Conservation (phyloP, 1,140 invertebrate genomes). For the Drosophila sulfurigaster region DNA sequence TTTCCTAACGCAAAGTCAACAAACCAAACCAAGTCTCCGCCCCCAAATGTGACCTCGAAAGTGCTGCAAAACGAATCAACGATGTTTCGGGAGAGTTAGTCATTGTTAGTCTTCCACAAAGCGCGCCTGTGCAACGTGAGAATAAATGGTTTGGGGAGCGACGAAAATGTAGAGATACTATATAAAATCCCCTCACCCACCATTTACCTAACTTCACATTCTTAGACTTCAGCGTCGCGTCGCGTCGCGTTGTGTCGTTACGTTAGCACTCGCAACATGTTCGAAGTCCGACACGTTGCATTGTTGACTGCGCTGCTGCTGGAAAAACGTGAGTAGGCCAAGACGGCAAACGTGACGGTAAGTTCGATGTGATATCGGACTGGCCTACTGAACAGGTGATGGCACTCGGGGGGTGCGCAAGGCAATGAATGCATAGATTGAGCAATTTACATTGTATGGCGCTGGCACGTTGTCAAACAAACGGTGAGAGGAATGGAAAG, state of each 20-base stretch:
- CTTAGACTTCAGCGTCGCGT: not conserved
- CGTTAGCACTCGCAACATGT: slow-evolving; percentile 59
- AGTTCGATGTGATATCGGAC: slow-evolving; percentile 64
- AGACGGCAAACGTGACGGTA: slow-evolving; percentile 71
- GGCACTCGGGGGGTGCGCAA: slow-evolving; percentile 8
- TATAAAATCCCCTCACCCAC: not conserved
- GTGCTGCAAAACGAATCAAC: not conserved
- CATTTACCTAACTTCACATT: slow-evolving; percentile 35
- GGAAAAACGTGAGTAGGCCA: slow-evolving; percentile 69
- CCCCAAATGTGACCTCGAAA: slow-evolving; percentile 64
- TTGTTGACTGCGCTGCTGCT: slow-evolving; percentile 51
- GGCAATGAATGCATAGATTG: slow-evolving; percentile 40
- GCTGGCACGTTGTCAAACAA: slow-evolving; percentile 37
- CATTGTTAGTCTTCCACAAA: not conserved
- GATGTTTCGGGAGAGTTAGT: not conserved
- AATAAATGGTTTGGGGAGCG: slow-evolving; percentile 41
- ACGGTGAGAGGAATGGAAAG: not conserved
- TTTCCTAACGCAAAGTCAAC: slow-evolving; percentile 29
- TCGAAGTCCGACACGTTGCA: slow-evolving; percentile 49
- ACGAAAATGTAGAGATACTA: slow-evolving; percentile 4
- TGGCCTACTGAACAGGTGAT: slow-evolving; percentile 70
- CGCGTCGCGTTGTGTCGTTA: slow-evolving; percentile 20
- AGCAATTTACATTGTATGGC: slow-evolving; percentile 22
- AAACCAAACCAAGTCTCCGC: slow-evolving; percentile 1
- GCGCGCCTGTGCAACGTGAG: slow-evolving; percentile 68